A percentile compares a stretch with the other conserved stretches of the same genome.
These are phyloP conservation scores for Melanotaenia boesemani DNA, from an alignment of 2,797 vertebrate species.

Conservation along the genomic window DNA sequence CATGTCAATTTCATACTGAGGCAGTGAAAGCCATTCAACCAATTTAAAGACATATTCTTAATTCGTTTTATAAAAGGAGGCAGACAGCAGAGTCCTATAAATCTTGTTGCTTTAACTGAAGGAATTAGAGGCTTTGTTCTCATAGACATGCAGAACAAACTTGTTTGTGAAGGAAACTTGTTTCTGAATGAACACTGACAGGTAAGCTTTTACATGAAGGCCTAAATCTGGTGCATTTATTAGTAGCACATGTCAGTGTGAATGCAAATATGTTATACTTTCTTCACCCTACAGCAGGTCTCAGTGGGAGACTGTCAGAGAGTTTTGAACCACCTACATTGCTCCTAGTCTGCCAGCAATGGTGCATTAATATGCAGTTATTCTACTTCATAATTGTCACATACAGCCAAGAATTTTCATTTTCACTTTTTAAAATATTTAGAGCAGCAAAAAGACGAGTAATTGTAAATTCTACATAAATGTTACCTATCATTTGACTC, in stretches of 20 bases:
- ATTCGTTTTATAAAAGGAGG: conserved; percentile 23
- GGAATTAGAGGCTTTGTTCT: conserved; percentile 4
- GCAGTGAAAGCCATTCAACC: conserved; percentile 19
- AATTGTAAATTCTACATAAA: too few species aligned
- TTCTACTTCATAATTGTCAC: conserved; percentile 34
- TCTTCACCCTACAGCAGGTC: conserved; percentile 44
- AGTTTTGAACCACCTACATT: conserved; percentile 49
- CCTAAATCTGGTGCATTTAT: conserved; percentile 25
- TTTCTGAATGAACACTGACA: conserved; percentile 16
- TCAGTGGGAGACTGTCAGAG: conserved; percentile 58
- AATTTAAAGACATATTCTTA: conserved; percentile 33
- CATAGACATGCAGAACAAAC: background rate
- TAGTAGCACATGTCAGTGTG: conserved; percentile 44
- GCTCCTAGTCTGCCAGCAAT: conserved; percentile 37
- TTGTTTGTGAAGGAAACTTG: conserved; percentile 3
- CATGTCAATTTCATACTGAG: conserved; percentile 37
- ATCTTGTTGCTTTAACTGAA: conserved; percentile 14
- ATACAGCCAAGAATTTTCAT: background rate
- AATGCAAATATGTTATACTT: conserved; percentile 64
- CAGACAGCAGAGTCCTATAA: conserved; percentile 22
- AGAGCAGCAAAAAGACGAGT: too few species aligned
- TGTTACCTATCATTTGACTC: too few species aligned
- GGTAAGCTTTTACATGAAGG: conserved; percentile 14
- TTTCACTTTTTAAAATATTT: conserved; percentile 15
- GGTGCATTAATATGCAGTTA: conserved; percentile 37